Percentiles rank a stretch among this genome's conserved stretches.
phyloP scores from a whole-genome alignment of 2,888 invertebrate species.

The Amblyjoppa proteus region DNA sequence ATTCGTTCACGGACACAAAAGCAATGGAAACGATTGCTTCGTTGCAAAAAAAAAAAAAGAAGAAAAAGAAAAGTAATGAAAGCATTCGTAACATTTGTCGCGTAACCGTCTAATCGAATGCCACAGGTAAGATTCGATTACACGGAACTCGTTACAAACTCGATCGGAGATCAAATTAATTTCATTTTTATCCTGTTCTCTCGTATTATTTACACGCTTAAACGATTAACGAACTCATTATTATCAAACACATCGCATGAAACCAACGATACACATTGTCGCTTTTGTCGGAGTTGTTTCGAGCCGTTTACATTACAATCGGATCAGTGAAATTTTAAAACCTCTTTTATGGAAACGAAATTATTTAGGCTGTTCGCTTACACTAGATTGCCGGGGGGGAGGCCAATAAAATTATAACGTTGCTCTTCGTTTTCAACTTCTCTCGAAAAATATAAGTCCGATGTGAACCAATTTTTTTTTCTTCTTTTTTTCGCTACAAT shows the following conservation, averaged over 20 bases:
- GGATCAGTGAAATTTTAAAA: constrained; percentile 72
- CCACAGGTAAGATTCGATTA: constrained; percentile 32
- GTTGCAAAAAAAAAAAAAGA: constrained; percentile 9
- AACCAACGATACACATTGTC: constrained; percentile 45
- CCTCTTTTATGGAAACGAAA: constrained; percentile 60
- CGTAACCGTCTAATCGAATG: not conserved
- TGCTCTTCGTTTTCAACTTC: constrained; percentile 74
- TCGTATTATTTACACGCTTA: constrained; percentile 55
- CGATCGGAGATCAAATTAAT: constrained; percentile 21
- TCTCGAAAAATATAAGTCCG: constrained; percentile 83
- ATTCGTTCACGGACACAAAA: constrained; percentile 69
- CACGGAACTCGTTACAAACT: constrained; percentile 25
- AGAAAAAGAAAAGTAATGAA: constrained; percentile 27
- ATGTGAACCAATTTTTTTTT: constrained; percentile 78
- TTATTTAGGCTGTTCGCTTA: constrained; percentile 69
- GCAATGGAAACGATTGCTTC: constrained; percentile 22
- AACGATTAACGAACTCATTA: constrained; percentile 25
- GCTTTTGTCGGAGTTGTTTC: constrained; percentile 23
- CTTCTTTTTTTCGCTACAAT: constrained; percentile 57
- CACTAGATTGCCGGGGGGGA: constrained; percentile 64
- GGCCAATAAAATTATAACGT: constrained; percentile 74
- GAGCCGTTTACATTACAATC: constrained; percentile 45
- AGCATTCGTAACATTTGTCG: constrained; percentile 32
- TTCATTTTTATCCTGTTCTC: constrained; percentile 32
- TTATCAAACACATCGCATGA: constrained; percentile 28